These are phyloP conservation scores for Galago senegalensis DNA, from an alignment of 2,797 vertebrate genomes.

Conservation along the genomic window DNA sequence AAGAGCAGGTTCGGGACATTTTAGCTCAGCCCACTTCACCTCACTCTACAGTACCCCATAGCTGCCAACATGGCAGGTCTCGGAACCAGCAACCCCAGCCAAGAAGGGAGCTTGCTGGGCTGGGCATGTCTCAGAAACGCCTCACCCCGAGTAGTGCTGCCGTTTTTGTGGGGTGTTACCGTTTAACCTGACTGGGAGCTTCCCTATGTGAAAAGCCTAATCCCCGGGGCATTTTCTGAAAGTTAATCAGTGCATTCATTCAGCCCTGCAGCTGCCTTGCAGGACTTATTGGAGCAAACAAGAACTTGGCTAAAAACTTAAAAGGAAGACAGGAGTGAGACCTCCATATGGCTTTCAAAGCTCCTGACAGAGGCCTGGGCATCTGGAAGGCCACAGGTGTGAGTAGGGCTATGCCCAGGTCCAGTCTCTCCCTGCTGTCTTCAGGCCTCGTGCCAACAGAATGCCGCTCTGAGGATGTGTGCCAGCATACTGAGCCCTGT, in stretches of 20 bases:
- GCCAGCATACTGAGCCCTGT: not conserved
- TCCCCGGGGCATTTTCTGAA: not conserved
- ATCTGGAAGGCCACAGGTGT: not conserved
- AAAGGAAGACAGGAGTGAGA: not conserved
- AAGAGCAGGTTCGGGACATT: not conserved
- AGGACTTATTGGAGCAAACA: not conserved
- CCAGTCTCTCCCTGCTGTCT: not conserved
- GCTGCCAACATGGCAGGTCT: not conserved
- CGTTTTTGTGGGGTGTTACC: not conserved
- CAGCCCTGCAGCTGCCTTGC: not conserved
- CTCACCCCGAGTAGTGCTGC: not conserved
- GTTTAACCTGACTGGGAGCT: not conserved
- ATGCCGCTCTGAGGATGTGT: not conserved
- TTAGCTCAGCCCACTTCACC: not conserved
- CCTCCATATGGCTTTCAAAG: not conserved
- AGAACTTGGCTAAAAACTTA: not conserved
- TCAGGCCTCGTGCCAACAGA: not conserved
- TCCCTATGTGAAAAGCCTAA: not conserved
- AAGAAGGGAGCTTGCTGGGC: not conserved
- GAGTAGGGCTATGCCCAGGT: accelerated
- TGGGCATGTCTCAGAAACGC: not conserved
- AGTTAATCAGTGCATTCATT: not conserved
- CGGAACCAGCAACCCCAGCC: not conserved
- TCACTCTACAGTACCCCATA: not conserved
- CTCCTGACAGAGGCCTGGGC: not conserved